These are phyloP conservation scores for Corythaixoides concolor DNA, from an alignment of 2,113 vertebrate species.

Conservation along the genomic window DNA sequence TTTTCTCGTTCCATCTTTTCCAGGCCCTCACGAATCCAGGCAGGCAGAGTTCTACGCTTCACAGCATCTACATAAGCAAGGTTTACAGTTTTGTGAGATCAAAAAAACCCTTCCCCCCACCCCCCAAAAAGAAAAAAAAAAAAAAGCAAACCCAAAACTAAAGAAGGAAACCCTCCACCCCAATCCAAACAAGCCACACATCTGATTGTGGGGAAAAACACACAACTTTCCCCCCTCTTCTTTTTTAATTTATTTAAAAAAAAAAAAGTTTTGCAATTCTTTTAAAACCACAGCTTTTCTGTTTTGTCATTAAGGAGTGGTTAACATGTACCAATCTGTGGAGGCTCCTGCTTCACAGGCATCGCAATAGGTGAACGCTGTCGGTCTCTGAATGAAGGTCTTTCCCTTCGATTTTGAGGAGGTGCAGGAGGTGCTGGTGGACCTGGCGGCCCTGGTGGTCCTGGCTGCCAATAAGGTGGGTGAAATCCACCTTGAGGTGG, in stretches of 20 bases:
- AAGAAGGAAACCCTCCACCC: neutral
- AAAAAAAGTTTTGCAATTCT: neutral
- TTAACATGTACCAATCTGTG: constrained; percentile 87
- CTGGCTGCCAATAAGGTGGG: constrained; percentile 94
- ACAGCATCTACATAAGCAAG: constrained; percentile 84
- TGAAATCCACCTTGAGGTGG: constrained; percentile 90
- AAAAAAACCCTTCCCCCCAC: neutral
- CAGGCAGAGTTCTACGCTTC: constrained; percentile 94
- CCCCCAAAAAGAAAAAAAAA: too few species aligned
- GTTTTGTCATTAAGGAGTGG: constrained; percentile 34
- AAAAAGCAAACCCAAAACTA: neutral
- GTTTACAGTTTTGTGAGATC: neutral
- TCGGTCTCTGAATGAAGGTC: constrained; percentile 90
- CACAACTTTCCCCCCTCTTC: neutral
- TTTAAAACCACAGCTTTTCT: neutral
- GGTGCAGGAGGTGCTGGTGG: constrained; percentile 87
- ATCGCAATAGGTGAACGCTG: constrained; percentile 92
- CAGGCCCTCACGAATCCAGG: constrained; percentile 98
- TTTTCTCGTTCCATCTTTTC: constrained; percentile 99
- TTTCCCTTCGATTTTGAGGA: constrained; percentile 91
- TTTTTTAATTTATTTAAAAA: neutral
- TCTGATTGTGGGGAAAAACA: neutral
- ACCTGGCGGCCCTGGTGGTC: constrained; percentile 84
- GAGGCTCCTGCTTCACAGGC: constrained; percentile 90
- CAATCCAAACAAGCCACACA: neutral